Evolutionary conservation across 2,797 vertebrate genomes (phyloP), one percentile per base, ranked within the genome.

Genomic region (Hafferia zeledoni): DNA sequence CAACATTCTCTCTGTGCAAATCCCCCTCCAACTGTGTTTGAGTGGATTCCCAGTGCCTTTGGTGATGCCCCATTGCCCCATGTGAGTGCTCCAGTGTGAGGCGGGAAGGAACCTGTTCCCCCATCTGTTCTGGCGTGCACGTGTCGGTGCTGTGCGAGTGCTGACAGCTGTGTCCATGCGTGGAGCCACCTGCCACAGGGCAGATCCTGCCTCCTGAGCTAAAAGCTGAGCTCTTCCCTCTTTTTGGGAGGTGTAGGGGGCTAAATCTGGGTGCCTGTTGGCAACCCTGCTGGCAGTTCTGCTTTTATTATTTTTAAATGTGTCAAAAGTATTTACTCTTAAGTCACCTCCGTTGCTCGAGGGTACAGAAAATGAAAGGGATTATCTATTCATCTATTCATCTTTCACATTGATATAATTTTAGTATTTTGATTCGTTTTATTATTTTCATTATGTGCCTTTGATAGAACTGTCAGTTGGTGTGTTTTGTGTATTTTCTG

Each of bases 91-190:
- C 91, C 8, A 96, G 88, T 96, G 68, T 86, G 91, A 95, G 83
- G 93, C 25, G 0, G 87, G 91, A 76, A 84, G 87, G 41, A 94
- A 96, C 96, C 82, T 78, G 68, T 75, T 71, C 87, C 85, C 96
- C 88, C 97, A 97, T 98, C 97, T 97, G 97, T 94, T 96, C 75
- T 87, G 59, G 67, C 93, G 87, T 91, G 96, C 96, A 93, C 91
- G 93, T 95, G 95, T 96, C 95, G 81, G 61, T 97, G 96, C 95
- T 95, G 95, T 95, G 91, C 95, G 94, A 75, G 57, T 90, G 94
- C 95, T 93, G 95, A 94, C 98, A 98, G 96, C 97, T 97, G 97
- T 97, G 96, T 94, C 96, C 63, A 94, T 95, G 93, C 89, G 91
- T 23, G n/a, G 50, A 96, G 89, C 97, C 97, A 98, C 96, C 97